Base-by-base conservation (phyloP, 2,113 vertebrate genomes). In the Pyrgilauda ruficollis region DNA sequence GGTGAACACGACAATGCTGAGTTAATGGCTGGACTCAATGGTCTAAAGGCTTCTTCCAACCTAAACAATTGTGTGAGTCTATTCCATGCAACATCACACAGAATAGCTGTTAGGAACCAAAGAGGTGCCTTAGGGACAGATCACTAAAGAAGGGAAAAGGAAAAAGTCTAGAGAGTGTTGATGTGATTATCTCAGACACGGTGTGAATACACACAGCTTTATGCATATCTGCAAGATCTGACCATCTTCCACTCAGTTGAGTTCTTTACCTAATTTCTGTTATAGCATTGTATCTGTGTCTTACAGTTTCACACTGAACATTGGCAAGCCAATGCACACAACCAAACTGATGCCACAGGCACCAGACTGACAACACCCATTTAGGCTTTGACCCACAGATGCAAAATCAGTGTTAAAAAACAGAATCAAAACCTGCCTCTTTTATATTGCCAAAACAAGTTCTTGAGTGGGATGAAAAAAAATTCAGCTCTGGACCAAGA, bases 281-380 rank as follows among this genome's bases (percentile, higher is more conserved):
- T 66, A 13, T 0, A 35, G 11, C 17, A 76, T 10, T 49, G 0
- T n/a, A 56, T 12, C 43, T 78, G 30, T 64, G 37, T 58, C 77
- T 79, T 41, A 41, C 41, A 73, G n/a, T 11, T 8, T 41, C 30
- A 37, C 35, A 23, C 15, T 26, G 66, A 64, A 35, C 35, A 41
- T 1, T 17, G 35, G 44, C 72, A 80, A 77, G 0, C 30, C 72
- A 75, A 24, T 13, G 41, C 28, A 84, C 26, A n/a, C 27, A 95
- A 56, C 43, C 61, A 62, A 50, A 69, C 11, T 3, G 1, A 46
- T 46, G 44, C 35, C 62, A 90, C 64, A 74, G 31, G 59, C 58
- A 55, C 33, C 68, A 53, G 28, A 6, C 13, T 31, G 55, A 80
- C 52, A 41, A 44, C 0, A 0, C 3, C 30, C 22, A 22, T 13